phyloP scores from a whole-genome alignment of 2,797 vertebrate species.

The Scolopax bukidnonensis region DNA sequence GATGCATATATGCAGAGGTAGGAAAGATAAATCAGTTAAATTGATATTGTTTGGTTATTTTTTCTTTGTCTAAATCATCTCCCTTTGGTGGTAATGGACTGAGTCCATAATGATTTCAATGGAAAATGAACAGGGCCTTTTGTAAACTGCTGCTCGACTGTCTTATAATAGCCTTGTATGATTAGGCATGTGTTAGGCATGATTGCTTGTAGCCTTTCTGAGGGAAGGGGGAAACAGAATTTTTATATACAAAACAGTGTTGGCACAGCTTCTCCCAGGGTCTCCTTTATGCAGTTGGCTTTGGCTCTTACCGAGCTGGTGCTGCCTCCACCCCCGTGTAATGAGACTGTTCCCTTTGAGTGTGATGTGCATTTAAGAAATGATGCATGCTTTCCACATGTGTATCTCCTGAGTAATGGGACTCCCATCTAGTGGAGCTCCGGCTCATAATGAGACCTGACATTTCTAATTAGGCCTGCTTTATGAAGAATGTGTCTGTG shows the following conservation, averaged over 20 bases:
- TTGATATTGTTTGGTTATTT: not conserved
- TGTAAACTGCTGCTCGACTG: not conserved
- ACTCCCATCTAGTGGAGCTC: not conserved
- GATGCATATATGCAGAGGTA: not conserved
- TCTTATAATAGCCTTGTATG: not conserved
- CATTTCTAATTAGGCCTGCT: constrained; percentile 11
- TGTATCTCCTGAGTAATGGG: not conserved
- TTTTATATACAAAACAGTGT: not conserved
- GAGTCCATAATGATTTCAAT: not conserved
- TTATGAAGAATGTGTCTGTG: not conserved
- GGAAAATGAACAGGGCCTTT: not conserved
- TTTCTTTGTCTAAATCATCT: not conserved
- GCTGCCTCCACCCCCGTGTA: not conserved
- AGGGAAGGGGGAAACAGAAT: not conserved
- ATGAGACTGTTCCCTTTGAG: not conserved
- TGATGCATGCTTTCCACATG: not conserved
- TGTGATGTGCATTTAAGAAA: not conserved
- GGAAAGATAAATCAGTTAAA: not conserved
- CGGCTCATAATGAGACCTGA: constrained; percentile 8
- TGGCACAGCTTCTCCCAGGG: not conserved
- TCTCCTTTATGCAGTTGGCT: not conserved
- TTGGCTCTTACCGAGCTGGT: not conserved
- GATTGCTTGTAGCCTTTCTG: not conserved
- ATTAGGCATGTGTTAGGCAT: not conserved
- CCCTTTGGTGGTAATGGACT: not conserved